Evolutionary conservation across 2,113 vertebrate genomes (phyloP).

Genomic region (Rhynchomys soricoides): DNA sequence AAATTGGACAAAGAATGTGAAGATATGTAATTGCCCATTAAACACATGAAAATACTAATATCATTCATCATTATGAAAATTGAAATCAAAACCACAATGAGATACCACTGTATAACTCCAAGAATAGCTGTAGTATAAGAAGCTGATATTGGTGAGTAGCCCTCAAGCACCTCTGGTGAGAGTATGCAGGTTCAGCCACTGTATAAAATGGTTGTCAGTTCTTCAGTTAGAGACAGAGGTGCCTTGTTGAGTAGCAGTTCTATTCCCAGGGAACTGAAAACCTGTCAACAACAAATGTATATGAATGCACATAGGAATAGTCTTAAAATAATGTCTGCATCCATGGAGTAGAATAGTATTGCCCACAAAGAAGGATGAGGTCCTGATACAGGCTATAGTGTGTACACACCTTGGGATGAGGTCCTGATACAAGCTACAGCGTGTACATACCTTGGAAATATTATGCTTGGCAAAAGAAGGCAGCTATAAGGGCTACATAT

Average conservation of each 20-base stretch:
- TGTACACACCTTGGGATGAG: neutral
- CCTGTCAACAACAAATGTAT: neutral
- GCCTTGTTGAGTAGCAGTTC: neutral
- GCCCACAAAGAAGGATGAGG: neutral
- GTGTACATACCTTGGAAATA: neutral
- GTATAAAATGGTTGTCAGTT: neutral
- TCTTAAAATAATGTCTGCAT: neutral
- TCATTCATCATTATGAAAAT: neutral
- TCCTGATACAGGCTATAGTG: neutral
- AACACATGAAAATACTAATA: neutral
- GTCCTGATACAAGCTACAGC: neutral
- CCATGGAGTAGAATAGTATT: neutral
- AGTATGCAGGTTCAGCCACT: neutral
- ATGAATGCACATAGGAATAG: neutral
- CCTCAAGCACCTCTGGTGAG: neutral
- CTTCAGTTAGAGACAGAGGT: neutral
- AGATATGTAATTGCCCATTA: neutral
- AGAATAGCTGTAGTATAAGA: neutral
- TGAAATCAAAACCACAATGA: neutral
- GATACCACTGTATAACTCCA: neutral
- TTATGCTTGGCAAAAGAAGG: neutral
- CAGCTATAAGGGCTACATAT: neutral
- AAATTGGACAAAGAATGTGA: neutral
- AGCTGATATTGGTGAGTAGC: neutral
- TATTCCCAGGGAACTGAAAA: neutral